phyloP scores from a whole-genome alignment of 1,140 invertebrate genomes.

The Eueides isabella region DNA sequence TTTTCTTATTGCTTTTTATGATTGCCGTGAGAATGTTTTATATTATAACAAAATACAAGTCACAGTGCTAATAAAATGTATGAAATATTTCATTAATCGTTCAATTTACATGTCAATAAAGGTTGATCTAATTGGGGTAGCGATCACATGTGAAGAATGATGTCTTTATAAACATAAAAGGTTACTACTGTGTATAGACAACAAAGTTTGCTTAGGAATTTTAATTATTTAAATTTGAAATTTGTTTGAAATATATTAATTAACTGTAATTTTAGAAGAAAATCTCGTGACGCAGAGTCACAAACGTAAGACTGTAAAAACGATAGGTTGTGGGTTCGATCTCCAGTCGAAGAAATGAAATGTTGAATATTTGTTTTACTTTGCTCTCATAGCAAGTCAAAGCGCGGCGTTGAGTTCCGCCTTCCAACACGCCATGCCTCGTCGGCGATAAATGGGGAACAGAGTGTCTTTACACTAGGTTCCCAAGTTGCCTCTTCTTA shows the following conservation, averaged over 20 bases:
- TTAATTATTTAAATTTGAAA: background rate
- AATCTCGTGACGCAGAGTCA: too few species aligned
- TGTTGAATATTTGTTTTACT: too few species aligned
- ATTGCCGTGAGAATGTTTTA: slow-evolving; percentile 5
- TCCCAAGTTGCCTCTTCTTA: too few species aligned
- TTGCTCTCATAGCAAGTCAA: too few species aligned
- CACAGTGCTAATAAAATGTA: background rate
- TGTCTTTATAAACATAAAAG: background rate
- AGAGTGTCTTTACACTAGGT: too few species aligned
- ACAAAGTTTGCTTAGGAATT: background rate
- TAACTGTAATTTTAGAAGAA: background rate
- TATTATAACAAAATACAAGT: background rate
- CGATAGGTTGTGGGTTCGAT: too few species aligned
- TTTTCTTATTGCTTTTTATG: background rate
- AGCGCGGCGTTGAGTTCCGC: too few species aligned
- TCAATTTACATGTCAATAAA: slow-evolving; percentile 14
- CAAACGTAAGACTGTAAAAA: too few species aligned
- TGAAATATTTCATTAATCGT: slow-evolving; percentile 16
- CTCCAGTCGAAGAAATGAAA: too few species aligned
- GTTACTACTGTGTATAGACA: background rate
- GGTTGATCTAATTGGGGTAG: background rate
- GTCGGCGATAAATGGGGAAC: too few species aligned
- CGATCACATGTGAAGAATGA: slow-evolving; percentile 15
- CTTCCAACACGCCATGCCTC: too few species aligned
- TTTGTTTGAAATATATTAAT: background rate